Evolutionary conservation across 2,888 invertebrate species (phyloP).

Genomic region (Helicoverpa assulta): DNA sequence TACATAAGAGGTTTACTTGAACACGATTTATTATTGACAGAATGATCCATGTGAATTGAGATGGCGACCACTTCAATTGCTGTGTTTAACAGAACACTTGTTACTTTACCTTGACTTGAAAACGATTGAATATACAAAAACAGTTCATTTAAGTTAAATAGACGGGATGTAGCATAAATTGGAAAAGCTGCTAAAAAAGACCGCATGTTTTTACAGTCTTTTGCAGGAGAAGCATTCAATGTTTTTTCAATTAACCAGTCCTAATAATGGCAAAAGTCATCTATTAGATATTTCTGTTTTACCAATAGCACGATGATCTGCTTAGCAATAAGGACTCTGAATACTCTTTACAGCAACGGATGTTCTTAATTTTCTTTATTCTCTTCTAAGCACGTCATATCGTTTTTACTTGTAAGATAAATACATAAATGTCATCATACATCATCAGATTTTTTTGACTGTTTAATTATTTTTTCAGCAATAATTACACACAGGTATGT

Average conservation of each 20-base stretch:
- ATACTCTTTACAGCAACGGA: no score
- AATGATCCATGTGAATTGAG: constrained; percentile 15
- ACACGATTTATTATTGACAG: constrained; percentile 37
- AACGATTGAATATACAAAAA: constrained; percentile 12
- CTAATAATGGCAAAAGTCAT: no score
- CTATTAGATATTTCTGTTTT: no score
- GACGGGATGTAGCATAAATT: neutral
- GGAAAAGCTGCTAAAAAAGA: no score
- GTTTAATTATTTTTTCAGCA: neutral
- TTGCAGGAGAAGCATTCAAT: no score
- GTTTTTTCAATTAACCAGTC: no score
- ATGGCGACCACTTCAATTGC: neutral
- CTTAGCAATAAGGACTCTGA: no score
- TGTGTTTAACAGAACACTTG: constrained; percentile 13
- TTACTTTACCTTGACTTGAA: constrained; percentile 32
- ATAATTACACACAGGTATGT: neutral
- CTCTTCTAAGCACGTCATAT: neutral
- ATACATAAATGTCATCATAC: neutral
- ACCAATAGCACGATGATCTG: no score
- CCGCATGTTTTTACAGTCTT: no score
- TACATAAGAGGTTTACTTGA: neutral
- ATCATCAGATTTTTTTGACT: neutral
- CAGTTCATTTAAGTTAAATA: neutral
- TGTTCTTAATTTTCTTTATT: no score
- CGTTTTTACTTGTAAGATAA: neutral